These are phyloP conservation scores for Priapulus caudatus DNA, from an alignment of 2,888 invertebrate species.

Conservation along the genomic window DNA sequence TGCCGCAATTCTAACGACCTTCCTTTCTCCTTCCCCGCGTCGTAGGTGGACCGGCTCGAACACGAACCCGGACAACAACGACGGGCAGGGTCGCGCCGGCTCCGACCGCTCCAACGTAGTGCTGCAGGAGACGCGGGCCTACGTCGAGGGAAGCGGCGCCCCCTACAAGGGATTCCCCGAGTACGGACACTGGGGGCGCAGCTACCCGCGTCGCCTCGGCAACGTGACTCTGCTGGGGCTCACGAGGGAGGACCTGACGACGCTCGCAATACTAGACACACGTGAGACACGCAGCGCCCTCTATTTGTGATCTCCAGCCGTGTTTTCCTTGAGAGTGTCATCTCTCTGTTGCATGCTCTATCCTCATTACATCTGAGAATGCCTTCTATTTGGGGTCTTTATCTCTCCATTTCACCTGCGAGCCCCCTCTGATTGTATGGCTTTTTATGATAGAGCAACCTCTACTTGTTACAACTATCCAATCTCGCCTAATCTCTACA, in stretches of 20 bases:
- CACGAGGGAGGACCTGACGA: constrained; percentile 23
- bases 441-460: too few species aligned
- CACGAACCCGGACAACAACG: constrained; percentile 35
- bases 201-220: constrained; percentile 28
- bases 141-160: constrained; percentile 27
- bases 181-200: constrained; percentile 34
- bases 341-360: too few species aligned
- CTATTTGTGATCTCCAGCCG: constrained; percentile 7
- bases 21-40: too few species aligned
- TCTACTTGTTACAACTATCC: too few species aligned
- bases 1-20: too few species aligned
- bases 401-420: too few species aligned
- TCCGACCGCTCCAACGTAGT: constrained; percentile 37
- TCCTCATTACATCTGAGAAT: too few species aligned
- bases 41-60: constrained; percentile 39
- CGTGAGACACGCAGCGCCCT: constrained; percentile 21
- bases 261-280: constrained; percentile 30
- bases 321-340: too few species aligned
- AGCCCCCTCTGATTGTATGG: too few species aligned
- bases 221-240: constrained; percentile 30
- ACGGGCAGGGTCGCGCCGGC: constrained; percentile 35
- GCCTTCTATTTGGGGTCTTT: too few species aligned
- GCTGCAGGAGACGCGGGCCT: constrained; percentile 26
- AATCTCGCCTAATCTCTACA: too few species aligned
- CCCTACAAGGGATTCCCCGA: constrained; percentile 17